Base-by-base conservation (phyloP, 2,113 vertebrate genomes). In the Seriola rivoliana region DNA sequence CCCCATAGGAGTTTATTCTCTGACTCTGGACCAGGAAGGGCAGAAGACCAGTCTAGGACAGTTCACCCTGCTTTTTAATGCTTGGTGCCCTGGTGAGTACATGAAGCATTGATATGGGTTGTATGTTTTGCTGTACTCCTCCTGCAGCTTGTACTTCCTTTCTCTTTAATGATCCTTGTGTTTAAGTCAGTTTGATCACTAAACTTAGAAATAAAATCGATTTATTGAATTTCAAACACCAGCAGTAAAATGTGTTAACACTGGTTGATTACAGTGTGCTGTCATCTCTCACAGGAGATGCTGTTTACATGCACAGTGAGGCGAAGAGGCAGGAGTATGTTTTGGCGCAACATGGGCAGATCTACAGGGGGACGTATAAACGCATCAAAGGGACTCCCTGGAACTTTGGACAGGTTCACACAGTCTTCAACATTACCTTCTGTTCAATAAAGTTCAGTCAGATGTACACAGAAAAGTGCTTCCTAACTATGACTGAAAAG, bases 381-480 rank as follows among this genome's bases (percentile, higher is more conserved):
- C 94, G 88, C 80, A 96, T 98, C 76, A 92, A 66, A 12, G 72
- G 46, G 8, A 68, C 3, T 1, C 95, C 96, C 1, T 99, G 97
- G 97, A 96, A 96, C 87, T 99, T 96, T 0, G 97, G 97, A 75
- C 97, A 99, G 97, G 97, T 98, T 88, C 62, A 5, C 14, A 1
- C 13, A 46, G 55, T 11, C 7, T 58, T n/a, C 64, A 55, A 71
- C 44, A 40, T 19, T 44, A 0, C 8, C 1, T 1, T 70, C 16
- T 48, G 1, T 67, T 78, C 19, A 17, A 48, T 12, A 59, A 62
- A 23, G 32, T 34, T 36, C 50, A 21, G 8, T 17, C 46, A 50
- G 16, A 8, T 64, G 10, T 36, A 25, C 11, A 25, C 1, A 55
- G 2, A 16, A 44, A 19, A 75, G 46, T 29, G 14, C 8, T 42